Base-by-base conservation (phyloP, 1,140 invertebrate genomes). In the Apolygus lucorum region DNA sequence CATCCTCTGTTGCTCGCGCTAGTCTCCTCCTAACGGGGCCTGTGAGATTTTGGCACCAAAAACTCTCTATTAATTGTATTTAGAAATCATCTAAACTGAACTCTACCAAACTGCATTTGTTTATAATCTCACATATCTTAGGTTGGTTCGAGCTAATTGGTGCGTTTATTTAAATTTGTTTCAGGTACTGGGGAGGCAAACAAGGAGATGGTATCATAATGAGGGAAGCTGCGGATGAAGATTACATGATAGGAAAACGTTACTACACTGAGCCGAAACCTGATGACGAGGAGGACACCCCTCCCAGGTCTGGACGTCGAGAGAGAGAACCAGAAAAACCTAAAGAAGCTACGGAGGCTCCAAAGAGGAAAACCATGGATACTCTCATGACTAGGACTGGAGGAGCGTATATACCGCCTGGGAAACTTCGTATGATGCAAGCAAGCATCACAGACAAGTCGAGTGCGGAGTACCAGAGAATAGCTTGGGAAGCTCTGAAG, bases 401-500 rank as follows among this genome's bases (percentile, higher is more conserved):
- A 54, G 96, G 96, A 68, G 96, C 97, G 8, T 99, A 99, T 74
- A 99, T 99, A 75, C 98, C 97, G 1, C 97, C 97, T 1, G 96
- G 96, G 0, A 95, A 92, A 78, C 80, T 99, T 4, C 84, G 89
- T 59, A 85, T 96, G 84, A 94, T 99, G 92, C 94, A 98, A 82
- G 90, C 89, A 0, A 87, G 90, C 77, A 96, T 97, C 24, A 94
- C 90, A 0, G 95, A 98, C 75, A 98, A 98, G 80, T 85, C 87
- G 42, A 93, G 92, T 73, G 86, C 88, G 14, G 91, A 92, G 11
- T 99, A 95, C 82, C 98, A 99, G 80, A 83, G 97, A 73, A 88
- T 99, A 14, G 90, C 96, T 1, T 99, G 97, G 98, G 97, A 99
- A 84, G 94, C 95, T 0, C 79, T 99, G 17, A 99, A 99, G 77